Conservation (phyloP, 2,797 vertebrate genomes). For the Rhynchonycteris naso region DNA sequence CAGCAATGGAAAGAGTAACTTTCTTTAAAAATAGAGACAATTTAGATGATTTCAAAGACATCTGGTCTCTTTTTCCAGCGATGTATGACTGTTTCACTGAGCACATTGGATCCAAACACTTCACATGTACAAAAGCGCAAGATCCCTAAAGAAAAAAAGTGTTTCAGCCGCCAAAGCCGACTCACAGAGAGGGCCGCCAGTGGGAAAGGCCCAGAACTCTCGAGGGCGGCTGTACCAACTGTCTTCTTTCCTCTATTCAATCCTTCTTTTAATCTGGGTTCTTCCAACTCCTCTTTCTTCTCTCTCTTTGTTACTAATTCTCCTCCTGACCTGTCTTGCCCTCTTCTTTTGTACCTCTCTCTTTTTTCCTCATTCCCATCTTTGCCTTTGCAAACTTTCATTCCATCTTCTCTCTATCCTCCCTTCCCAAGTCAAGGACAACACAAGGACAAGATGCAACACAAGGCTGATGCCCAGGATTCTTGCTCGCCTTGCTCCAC, state of each 20-base stretch:
- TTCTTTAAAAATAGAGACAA: constrained; percentile 80
- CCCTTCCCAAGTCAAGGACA: not conserved
- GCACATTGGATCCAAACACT: constrained; percentile 78
- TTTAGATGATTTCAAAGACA: constrained; percentile 87
- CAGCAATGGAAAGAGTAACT: constrained; percentile 82
- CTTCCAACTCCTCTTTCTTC: not conserved
- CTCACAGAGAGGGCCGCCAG: constrained; percentile 4
- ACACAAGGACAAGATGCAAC: not conserved
- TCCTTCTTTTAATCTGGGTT: not conserved
- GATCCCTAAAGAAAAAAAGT: constrained; percentile 64
- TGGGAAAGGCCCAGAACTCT: not conserved
- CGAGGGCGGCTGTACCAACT: not conserved
- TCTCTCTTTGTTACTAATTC: not conserved
- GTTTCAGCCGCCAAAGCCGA: constrained; percentile 19
- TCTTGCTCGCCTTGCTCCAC: not conserved
- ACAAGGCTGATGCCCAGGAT: not conserved
- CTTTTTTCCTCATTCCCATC: not conserved
- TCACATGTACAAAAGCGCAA: constrained; percentile 62
- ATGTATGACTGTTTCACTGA: constrained; percentile 82
- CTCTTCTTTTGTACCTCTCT: too few relatives aligned
- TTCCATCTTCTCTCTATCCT: not conserved
- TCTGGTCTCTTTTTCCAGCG: constrained; percentile 86
- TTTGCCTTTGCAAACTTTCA: not conserved
- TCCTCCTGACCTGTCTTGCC: not conserved
- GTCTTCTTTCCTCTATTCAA: not conserved